A percentile compares a stretch with the other conserved stretches of the same genome.
Conservation (phyloP, 2,113 vertebrate genomes). For the Rhynchomys soricoides region DNA sequence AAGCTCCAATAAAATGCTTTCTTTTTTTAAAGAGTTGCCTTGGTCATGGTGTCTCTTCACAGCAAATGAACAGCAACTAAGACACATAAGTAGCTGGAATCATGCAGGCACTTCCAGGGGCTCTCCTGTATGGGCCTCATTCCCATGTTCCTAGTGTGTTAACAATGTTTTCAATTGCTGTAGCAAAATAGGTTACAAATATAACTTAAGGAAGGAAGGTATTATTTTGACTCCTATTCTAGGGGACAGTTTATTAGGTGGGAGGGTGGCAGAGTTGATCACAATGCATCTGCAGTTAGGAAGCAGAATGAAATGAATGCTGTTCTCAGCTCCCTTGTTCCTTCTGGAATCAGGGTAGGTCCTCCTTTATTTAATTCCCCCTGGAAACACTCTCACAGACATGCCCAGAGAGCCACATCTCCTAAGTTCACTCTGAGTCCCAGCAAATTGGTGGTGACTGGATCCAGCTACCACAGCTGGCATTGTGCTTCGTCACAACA, state of each 20-base stretch:
- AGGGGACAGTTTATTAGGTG: neutral
- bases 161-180: neutral
- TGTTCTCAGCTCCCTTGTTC: neutral
- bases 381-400: neutral
- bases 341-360: neutral
- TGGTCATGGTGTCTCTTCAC: neutral
- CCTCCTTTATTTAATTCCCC: neutral
- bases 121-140: neutral
- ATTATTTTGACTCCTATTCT: neutral
- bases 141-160: neutral
- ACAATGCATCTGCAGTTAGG: neutral
- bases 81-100: neutral
- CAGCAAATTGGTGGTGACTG: neutral
- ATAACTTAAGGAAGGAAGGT: neutral
- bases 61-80: neutral
- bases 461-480: neutral
- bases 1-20: neutral
- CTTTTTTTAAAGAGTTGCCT: neutral
- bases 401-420: neutral
- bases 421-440: neutral
- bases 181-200: neutral
- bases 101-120: neutral
- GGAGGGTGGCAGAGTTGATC: neutral
- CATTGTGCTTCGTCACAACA: neutral
- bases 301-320: neutral